Conservation (phyloP, 2,113 vertebrate genomes). For the Eulemur rufifrons region DNA sequence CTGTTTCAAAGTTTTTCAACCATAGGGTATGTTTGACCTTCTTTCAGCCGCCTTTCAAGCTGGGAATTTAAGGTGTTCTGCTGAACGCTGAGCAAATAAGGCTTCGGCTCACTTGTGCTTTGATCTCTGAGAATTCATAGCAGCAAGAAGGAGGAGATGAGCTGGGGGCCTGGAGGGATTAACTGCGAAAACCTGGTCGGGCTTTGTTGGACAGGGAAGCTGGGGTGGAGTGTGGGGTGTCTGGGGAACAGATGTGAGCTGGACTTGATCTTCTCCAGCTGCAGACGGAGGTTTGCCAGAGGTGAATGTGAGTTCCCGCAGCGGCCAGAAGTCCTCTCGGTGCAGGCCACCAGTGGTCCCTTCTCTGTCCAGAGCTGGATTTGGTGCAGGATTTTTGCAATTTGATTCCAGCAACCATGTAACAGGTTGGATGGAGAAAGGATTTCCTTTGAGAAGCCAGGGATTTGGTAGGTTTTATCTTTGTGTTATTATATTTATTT, state of each 20-base stretch:
- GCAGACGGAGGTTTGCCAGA: constrained; percentile 80
- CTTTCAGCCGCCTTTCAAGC: constrained; percentile 21
- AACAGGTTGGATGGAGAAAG: constrained; percentile 42
- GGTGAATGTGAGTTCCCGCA: constrained; percentile 65
- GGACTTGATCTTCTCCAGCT: constrained; percentile 77
- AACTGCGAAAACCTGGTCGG: constrained; percentile 67
- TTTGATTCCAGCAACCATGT: constrained; percentile 19
- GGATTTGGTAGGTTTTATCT: constrained; percentile 50
- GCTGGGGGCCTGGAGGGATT: constrained; percentile 69
- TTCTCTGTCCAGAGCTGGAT: neutral
- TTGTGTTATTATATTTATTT: constrained; percentile 51
- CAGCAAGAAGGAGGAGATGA: constrained; percentile 68
- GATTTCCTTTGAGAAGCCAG: constrained; percentile 9
- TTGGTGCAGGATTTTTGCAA: neutral
- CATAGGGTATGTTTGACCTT: constrained; percentile 55
- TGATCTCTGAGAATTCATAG: constrained; percentile 70
- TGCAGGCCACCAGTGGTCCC: constrained; percentile 7
- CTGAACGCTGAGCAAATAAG: constrained; percentile 66
- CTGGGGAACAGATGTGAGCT: constrained; percentile 75
- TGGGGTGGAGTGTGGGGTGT: constrained; percentile 66
- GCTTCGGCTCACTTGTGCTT: constrained; percentile 26
- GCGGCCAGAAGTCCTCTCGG: constrained; percentile 50
- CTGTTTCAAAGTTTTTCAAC: constrained; percentile 35
- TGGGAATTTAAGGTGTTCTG: constrained; percentile 75
- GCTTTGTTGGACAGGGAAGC: constrained; percentile 66